Conservation (phyloP, 2,113 vertebrate species). For the Siphamia tubifer region DNA sequence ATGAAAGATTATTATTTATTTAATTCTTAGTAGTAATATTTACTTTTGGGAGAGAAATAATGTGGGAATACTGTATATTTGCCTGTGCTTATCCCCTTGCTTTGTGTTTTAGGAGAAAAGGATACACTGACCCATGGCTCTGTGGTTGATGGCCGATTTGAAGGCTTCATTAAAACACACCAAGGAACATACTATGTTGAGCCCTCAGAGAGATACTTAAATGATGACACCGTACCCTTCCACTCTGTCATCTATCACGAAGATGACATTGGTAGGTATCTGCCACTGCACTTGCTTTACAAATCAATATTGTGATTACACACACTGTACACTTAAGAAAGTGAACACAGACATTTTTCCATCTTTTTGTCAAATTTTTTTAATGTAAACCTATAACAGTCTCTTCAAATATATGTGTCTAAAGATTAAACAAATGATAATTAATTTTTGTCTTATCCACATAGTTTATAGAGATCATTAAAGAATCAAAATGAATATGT, state of each 20-base stretch:
- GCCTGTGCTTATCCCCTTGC: background rate
- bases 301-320: too few relatives aligned
- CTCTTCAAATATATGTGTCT: too few relatives aligned
- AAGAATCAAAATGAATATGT: too few relatives aligned
- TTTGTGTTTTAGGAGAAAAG: slow-evolving; percentile 85
- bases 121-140: slow-evolving; percentile 92
- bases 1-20: background rate
- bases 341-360: too few relatives aligned
- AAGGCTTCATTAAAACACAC: slow-evolving; percentile 93
- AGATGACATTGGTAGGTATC: slow-evolving; percentile 92
- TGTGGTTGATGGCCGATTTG: slow-evolving; percentile 91
- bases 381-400: too few relatives aligned
- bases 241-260: slow-evolving; percentile 99
- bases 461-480: too few relatives aligned
- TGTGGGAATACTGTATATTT: background rate
- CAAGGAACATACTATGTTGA: slow-evolving; percentile 94
- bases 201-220: slow-evolving; percentile 92
- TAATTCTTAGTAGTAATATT: background rate
- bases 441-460: too few relatives aligned
- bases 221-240: slow-evolving; percentile 83
- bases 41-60: background rate
- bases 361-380: too few relatives aligned
- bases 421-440: too few relatives aligned
- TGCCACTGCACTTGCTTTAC: background rate
- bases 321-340: too few relatives aligned